Base-by-base conservation (phyloP, 2,797 vertebrate genomes). In the Gymnocypris eckloni region DNA sequence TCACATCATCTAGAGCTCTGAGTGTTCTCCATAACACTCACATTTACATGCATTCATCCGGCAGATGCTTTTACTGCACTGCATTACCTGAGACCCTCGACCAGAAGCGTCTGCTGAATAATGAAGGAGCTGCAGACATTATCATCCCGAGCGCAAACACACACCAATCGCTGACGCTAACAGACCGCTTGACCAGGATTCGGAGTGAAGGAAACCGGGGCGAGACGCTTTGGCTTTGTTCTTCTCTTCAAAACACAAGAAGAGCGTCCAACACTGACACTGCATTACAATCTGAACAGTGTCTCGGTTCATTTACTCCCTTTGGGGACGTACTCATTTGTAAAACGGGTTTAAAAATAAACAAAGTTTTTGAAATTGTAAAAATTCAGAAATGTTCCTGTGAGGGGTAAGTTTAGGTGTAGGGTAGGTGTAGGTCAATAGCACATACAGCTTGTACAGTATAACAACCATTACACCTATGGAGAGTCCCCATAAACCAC, bases 211-310 rank as follows among this genome's bases (percentile, higher is more conserved):
- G 25, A 33, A 56, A 22, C 18, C 50, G 6, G 50, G 16, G 6
- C 50, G 50, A 52, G 50, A 20, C 16, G 56, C 4, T 59, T 59
- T n/a, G 1, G 52, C 16, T 52, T 52, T 20, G 39, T 69, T 80
- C 86, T 87, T 81, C 66, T 87, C 86, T 87, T 85, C 79, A 85
- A 66, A 82, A 78, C 33, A 67, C 39, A 72, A 81, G 83, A 82
- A 87, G 50, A 39, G 61, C 52, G 50, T 70, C 71, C 28, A 28
- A 28, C 54, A 56, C 52, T 54, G 16, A 54, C 52, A 54, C 20
- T 2, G 6, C 54, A 22, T 22, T 56, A 56, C 39, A 8, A n/a
- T 4, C 13, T 15, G 48, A 50, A 50, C 48, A 16, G 4, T 0
- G 0, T 4, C 61, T 64, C 25, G 6, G 1, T 13, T 64, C 59